Evolutionary conservation across 2,113 vertebrate genomes (phyloP).

Genomic region (Tragelaphus imberbis): DNA sequence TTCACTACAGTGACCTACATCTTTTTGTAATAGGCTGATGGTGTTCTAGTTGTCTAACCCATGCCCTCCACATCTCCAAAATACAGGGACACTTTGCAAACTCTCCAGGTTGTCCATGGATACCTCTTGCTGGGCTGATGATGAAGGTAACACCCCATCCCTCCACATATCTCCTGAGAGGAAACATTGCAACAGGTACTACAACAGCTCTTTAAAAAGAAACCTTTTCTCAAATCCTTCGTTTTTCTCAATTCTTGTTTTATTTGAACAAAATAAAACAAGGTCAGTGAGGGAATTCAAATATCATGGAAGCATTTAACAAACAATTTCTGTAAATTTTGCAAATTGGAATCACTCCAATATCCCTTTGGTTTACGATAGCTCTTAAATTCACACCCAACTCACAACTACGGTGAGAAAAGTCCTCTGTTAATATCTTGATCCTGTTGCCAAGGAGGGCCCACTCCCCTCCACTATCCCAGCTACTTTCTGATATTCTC

Average conservation of each 20-base stretch:
- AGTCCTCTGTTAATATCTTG: background rate
- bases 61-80: background rate
- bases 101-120: background rate
- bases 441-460: background rate
- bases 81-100: background rate
- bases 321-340: background rate
- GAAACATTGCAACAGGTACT: background rate
- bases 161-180: background rate
- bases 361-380: background rate
- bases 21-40: background rate
- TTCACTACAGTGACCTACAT: background rate
- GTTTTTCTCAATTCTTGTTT: background rate
- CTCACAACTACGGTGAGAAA: background rate
- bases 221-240: background rate
- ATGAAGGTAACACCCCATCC: background rate
- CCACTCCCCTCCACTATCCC: background rate
- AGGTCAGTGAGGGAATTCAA: background rate
- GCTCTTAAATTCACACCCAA: background rate
- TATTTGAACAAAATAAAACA: no score
- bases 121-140: background rate
- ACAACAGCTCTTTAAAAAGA: background rate
- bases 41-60: background rate
- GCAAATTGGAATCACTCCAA: background rate
- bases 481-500: background rate
- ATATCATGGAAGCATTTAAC: background rate